Conservation (phyloP, 1,140 invertebrate genomes). For the Conus betulinus region DNA sequence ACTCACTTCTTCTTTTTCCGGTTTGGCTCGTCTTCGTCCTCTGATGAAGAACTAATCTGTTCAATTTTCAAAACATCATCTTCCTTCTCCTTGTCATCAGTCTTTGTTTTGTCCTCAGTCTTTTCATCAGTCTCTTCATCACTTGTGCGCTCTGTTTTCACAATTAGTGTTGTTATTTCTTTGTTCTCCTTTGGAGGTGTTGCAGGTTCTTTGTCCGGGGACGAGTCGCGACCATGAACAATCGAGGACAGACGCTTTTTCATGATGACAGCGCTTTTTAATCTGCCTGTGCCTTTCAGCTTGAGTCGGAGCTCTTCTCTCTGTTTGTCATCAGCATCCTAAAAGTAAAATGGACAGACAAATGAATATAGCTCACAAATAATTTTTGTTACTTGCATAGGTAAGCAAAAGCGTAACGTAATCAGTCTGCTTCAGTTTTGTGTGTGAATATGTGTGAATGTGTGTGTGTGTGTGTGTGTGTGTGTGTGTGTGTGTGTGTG, state of each 20-base stretch:
- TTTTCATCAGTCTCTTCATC: neutral
- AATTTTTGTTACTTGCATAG: too few species aligned
- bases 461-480: too few species aligned
- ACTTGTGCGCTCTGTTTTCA: neutral
- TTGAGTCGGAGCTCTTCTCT: conserved; percentile 64
- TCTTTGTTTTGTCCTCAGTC: neutral
- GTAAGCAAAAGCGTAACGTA: too few species aligned
- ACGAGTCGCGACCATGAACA: neutral
- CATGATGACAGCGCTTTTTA: conserved; percentile 52
- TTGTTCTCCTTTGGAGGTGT: neutral
- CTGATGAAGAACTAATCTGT: neutral
- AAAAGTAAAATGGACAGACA: too few species aligned
- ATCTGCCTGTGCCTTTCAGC: conserved; percentile 52
- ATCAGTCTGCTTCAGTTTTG: too few species aligned
- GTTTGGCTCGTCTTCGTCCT: conserved; percentile 1
- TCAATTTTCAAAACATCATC: neutral
- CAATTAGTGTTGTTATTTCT: neutral
- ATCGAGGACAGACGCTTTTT: conserved; percentile 34
- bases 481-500: too few species aligned
- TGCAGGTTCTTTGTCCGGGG: neutral
- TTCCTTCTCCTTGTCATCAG: conserved; percentile 9
- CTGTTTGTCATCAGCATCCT: conserved; percentile 52
- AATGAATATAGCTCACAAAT: too few species aligned
- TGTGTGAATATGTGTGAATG: too few species aligned
- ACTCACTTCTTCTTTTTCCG: neutral